Percentiles rank a stretch among this genome's conserved stretches.
Evolutionary conservation across 1,140 invertebrate genomes (phyloP).

Genomic region (Paralvinella palmiformis): DNA sequence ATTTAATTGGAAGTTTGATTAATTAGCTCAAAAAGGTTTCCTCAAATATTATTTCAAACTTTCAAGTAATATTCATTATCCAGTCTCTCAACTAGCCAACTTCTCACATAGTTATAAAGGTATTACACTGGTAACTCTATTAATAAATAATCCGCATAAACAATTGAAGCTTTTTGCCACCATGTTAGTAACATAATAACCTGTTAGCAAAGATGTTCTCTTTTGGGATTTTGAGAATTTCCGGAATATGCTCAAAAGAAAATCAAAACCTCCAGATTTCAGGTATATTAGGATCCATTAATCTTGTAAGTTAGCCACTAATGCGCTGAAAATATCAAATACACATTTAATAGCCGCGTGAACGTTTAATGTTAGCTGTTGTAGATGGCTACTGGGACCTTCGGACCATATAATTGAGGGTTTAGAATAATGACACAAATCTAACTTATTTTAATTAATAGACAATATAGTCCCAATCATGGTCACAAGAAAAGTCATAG

Average conservation of each 20-base stretch:
- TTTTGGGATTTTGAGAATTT: conserved; percentile 69
- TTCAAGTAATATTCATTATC: neutral
- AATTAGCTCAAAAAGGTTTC: neutral
- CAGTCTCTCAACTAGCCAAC: neutral
- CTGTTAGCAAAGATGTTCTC: conserved; percentile 83
- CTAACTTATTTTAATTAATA: no score
- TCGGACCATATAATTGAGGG: no score
- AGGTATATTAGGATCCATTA: conserved; percentile 76
- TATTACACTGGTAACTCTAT: no score
- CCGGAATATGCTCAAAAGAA: conserved; percentile 78
- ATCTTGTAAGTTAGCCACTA: conserved; percentile 68
- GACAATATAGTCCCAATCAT: no score
- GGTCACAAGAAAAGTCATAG: no score
- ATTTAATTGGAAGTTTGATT: no score
- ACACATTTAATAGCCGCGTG: no score
- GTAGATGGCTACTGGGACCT: no score
- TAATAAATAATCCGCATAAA: neutral
- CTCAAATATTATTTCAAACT: neutral
- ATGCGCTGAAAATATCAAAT: conserved; percentile 68
- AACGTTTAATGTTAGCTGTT: no score
- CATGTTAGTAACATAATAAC: conserved; percentile 74
- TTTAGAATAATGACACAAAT: no score
- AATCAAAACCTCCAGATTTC: conserved; percentile 88
- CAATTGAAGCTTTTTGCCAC: conserved; percentile 34
- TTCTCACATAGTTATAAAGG: neutral